Percentiles rank a stretch among this genome's conserved stretches.
Evolutionary conservation across 1,140 invertebrate genomes (phyloP).

Genomic region (Gonioctena quinquepunctata): DNA sequence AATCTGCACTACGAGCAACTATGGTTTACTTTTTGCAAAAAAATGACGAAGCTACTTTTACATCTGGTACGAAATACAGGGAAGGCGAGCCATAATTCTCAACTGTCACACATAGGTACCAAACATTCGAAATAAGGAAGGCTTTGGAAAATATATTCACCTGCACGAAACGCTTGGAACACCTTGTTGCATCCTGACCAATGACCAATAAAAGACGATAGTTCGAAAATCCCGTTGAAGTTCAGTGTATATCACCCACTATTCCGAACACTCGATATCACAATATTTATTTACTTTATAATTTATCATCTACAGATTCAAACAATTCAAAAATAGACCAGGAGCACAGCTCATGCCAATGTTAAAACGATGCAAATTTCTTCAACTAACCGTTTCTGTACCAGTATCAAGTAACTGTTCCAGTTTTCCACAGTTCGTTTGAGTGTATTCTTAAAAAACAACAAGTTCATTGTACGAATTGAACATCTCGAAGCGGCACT

Average conservation of each 20-base stretch:
- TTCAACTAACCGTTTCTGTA: neutral
- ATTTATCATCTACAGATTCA: neutral
- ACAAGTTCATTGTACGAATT: constrained; percentile 41
- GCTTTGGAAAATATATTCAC: neutral
- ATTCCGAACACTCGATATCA: neutral
- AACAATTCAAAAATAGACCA: constrained; percentile 3
- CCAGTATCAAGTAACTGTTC: neutral
- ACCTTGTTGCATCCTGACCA: constrained; percentile 11
- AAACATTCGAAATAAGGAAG: neutral
- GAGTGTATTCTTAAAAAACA: constrained; percentile 22
- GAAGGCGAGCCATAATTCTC: neutral
- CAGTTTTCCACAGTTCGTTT: neutral
- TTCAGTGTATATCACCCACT: neutral
- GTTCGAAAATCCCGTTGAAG: neutral
- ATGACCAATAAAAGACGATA: neutral
- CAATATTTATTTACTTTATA: neutral
- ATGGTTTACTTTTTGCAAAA: neutral
- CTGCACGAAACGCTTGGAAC: constrained; percentile 7
- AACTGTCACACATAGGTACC: neutral
- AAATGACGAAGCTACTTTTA: neutral
- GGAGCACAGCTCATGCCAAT: neutral
- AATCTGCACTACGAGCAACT: neutral
- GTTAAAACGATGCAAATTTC: neutral
- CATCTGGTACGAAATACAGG: neutral
- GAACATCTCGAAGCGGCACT: constrained; percentile 30